Base-by-base conservation (phyloP, 2,888 invertebrate genomes). In the Tanytarsus gracilentus region DNA sequence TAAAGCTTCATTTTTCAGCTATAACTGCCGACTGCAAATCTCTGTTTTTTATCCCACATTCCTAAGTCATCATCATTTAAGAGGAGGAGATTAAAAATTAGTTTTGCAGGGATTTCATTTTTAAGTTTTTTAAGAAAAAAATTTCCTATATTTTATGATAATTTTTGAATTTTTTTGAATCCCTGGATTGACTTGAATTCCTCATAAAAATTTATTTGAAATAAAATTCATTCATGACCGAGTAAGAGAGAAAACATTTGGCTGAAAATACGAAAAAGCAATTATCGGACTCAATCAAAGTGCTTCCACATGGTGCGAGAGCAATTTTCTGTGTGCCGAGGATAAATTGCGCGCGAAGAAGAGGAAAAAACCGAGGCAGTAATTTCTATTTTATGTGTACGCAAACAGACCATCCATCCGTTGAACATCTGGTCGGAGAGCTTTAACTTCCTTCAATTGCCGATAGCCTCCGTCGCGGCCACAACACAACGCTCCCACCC, bases 341-440 rank as follows among this genome's bases (percentile, higher is more conserved):
- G 44, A n/a, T 23, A 44, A 11, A 44, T 44, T 44, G 44, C 33
- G 33, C 9, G 6, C 23, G 21, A 18, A 44, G 44, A 18, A 44
- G 21, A 44, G 1, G 23, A 11, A 18, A 44, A 44, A 18, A 16
- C 8, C 16, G 21, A 14, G 40, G 36, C 53, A 56, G 40, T 26
- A 56, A 53, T 53, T 56, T 53, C 40, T 40, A 26, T 26, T 40
- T 14, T 36, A 56, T 30, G 21, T 53, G n/a, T 8, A 16, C 40
- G 40, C 39, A 40, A 25, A 14, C 52, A 52, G 25, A 49, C 26
- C 55, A 56, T 27, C 26, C 26, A 56, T n/a, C n/a, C n/a, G n/a
- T 56, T 56, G 55, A 56, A 56, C 55, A 56, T 56, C 55, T 56
- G 55, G 55, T 26, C 40, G 30, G n/a, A n/a, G n/a, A n/a, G 55